Evolutionary conservation across 2,888 invertebrate species (phyloP), one percentile per base, ranked within the genome.

Genomic region (Chorisops tibialis): DNA sequence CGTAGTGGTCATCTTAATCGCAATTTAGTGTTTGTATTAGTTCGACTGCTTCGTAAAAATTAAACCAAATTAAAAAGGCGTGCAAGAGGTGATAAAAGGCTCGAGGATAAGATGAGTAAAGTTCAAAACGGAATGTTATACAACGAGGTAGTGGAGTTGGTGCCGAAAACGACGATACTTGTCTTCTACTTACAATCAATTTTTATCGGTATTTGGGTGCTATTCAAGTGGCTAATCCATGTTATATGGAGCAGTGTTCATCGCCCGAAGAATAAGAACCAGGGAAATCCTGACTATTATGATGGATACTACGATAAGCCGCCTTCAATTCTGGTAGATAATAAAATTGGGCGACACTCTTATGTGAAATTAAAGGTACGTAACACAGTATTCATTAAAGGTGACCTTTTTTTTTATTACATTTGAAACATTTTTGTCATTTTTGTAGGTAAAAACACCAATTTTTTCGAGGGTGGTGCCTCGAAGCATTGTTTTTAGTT

Each of bases 281-380:
- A 50, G 22, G 21, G 22, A 14, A 61, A 59, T 14, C 11, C 52
- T 9, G 48, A 37, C 4, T 22, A 54, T 18, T 63, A 64, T 52
- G 66, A 66, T 61, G 59, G 54, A 9, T 62, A 61, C 63, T 74
- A 84, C 30, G 84, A 83, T 69, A 83, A 81, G 67, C 85, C 86
- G 14, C 86, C 86, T 1, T 68, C 78, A 18, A 85, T 84, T 71
- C 76, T 86, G 22, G 80, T 83, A 7, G 84, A 85, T 69, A 79
- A 82, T 18, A 76, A 78, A 35, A 74, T 85, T 47, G 86, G 86
- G 30, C 80, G 80, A 68, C 87, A 86, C 74, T 84, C 83, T 50
- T 85, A 85, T 69, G 79, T 86, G 47, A 85, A 86, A 74, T 75
- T 86, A 47, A 84, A 84, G 81, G 87, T 85, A 75, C 77, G 75